These are phyloP conservation scores for Edolisoma coerulescens DNA, from an alignment of 2,113 vertebrate species.

Conservation along the genomic window DNA sequence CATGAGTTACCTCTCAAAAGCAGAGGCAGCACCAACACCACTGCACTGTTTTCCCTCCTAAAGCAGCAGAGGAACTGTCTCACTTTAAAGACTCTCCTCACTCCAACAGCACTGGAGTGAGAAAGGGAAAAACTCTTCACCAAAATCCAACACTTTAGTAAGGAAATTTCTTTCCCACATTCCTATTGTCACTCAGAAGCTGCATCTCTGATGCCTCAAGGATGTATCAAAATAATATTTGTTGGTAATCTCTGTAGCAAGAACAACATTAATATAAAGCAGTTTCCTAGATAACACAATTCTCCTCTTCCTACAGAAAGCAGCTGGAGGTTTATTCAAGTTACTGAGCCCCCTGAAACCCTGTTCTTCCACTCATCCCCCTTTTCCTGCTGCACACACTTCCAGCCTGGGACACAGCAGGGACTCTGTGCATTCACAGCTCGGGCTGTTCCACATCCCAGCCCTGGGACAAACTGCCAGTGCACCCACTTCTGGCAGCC, in stretches of 20 bases:
- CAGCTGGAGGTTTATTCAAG: not conserved
- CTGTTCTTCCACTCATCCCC: not conserved
- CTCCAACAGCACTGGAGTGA: not conserved
- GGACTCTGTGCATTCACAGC: not conserved
- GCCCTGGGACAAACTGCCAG: not conserved
- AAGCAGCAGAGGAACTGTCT: not conserved
- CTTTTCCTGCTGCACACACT: not conserved
- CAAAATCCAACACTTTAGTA: not conserved
- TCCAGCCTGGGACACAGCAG: not conserved
- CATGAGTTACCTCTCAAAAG: rapidly evolving
- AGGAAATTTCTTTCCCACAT: rapidly evolving
- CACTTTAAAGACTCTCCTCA: not conserved
- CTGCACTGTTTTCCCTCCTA: not conserved
- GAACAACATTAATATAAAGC: not conserved
- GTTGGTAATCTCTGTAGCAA: not conserved
- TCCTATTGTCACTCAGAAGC: not conserved
- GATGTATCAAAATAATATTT: not conserved
- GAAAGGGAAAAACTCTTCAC: not conserved
- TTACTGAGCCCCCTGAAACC: not conserved
- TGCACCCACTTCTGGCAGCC: not conserved
- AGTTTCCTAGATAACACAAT: not conserved
- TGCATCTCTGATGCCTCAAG: not conserved
- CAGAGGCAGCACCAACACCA: not conserved
- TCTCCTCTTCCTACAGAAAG: not conserved
- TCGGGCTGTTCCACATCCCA: not conserved